A percentile compares a stretch with the other conserved stretches of the same genome.
These are phyloP conservation scores for Paraescarpia echinospica DNA, from an alignment of 1,140 invertebrate genomes.

Conservation along the genomic window DNA sequence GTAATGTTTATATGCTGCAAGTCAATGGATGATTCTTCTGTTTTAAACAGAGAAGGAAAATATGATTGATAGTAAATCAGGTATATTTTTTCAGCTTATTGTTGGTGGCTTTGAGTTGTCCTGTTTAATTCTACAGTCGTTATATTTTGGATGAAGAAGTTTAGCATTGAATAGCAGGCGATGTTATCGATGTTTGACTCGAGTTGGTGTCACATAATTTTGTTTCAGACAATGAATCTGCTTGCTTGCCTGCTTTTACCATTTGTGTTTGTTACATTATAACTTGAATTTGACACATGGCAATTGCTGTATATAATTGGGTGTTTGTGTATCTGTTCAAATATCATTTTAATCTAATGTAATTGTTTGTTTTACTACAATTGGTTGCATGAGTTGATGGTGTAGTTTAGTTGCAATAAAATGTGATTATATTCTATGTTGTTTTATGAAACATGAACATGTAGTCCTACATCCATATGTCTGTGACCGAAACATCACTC, in stretches of 20 bases:
- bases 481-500: background rate
- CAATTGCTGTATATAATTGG: constrained; percentile 6
- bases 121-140: background rate
- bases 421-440: background rate
- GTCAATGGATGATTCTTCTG: background rate
- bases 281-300: background rate
- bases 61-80: background rate
- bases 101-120: background rate
- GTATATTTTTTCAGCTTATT: background rate
- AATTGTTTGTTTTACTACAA: background rate
- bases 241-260: background rate
- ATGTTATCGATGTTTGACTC: background rate
- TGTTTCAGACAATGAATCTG: background rate
- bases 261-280: background rate
- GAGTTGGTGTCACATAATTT: background rate
- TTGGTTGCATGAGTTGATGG: background rate
- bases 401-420: background rate
- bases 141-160: background rate
- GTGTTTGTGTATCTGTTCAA: background rate
- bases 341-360: background rate
- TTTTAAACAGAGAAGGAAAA: background rate
- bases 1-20: background rate
- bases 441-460: background rate
- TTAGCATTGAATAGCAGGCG: background rate
- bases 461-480: background rate